Evolutionary conservation across 2,888 invertebrate genomes (phyloP).

Genomic region (Stenodema calcarata): DNA sequence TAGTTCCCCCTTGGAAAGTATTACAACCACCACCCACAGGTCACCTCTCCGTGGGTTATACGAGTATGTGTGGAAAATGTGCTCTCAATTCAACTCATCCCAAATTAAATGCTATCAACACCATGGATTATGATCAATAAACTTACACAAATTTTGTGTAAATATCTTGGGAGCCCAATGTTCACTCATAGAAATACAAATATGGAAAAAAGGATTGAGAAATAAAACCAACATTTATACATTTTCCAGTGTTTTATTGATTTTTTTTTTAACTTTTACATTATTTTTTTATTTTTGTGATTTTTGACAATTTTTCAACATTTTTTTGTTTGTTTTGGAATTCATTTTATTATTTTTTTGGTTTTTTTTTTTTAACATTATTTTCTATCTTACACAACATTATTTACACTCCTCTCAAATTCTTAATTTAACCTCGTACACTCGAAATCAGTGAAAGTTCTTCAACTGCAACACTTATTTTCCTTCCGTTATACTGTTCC

Average conservation of each 20-base stretch:
- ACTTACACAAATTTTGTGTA: too few species aligned
- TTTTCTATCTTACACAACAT: constrained; percentile 15
- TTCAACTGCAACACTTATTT: neutral
- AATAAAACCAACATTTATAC: neutral
- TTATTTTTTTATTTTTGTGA: neutral
- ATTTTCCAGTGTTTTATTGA: constrained; percentile 6
- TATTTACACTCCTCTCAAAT: constrained; percentile 23
- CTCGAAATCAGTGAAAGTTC: neutral
- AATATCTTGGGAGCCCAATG: too few species aligned
- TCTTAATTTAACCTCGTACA: neutral
- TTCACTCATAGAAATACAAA: too few species aligned
- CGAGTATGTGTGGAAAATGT: too few species aligned
- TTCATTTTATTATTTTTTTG: neutral
- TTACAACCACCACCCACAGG: too few species aligned
- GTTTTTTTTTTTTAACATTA: constrained; percentile 30
- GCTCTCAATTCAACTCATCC: too few species aligned
- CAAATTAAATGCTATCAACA: too few species aligned
- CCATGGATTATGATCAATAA: too few species aligned
- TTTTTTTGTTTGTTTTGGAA: neutral
- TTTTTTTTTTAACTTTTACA: constrained; percentile 27
- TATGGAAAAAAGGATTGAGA: neutral
- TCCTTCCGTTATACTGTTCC: neutral
- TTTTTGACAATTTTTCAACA: neutral
- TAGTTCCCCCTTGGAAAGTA: too few species aligned
- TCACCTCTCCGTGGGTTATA: too few species aligned